Evolutionary conservation across 2,797 vertebrate species (phyloP).

Genomic region (Aphelocoma californica): DNA sequence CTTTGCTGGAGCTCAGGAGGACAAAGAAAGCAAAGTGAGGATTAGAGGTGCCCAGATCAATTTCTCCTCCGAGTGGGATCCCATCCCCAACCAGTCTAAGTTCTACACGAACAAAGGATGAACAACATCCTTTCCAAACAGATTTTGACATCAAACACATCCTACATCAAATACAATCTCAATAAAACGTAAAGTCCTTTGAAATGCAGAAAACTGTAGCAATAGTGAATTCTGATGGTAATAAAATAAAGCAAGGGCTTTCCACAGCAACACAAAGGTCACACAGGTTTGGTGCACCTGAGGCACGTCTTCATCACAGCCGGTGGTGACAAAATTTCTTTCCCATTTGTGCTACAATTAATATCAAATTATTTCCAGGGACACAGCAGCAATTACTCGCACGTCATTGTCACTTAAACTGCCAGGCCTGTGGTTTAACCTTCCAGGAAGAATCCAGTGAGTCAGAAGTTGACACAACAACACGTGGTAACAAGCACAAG

Average conservation of each 20-base stretch:
- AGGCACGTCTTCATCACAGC: background rate
- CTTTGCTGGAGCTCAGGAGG: background rate
- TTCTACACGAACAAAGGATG: background rate
- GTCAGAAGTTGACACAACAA: constrained; percentile 8
- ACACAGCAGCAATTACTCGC: background rate
- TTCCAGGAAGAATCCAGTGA: constrained; percentile 34
- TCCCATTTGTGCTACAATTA: background rate
- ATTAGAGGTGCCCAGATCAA: background rate
- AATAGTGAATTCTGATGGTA: background rate
- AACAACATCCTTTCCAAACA: background rate
- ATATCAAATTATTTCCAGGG: background rate
- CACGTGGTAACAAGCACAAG: background rate
- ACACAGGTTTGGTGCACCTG: background rate
- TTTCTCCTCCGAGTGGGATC: background rate
- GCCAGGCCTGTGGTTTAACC: background rate
- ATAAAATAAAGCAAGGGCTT: background rate
- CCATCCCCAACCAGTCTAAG: background rate
- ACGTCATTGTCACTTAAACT: background rate
- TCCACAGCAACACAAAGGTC: background rate
- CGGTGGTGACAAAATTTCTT: background rate
- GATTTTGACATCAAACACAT: background rate
- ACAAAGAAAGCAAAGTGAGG: background rate
- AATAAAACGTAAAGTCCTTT: background rate
- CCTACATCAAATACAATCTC: background rate
- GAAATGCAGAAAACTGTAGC: background rate